Evolutionary conservation across 2,797 vertebrate genomes (phyloP).

Genomic region (Heterohyrax brucei): DNA sequence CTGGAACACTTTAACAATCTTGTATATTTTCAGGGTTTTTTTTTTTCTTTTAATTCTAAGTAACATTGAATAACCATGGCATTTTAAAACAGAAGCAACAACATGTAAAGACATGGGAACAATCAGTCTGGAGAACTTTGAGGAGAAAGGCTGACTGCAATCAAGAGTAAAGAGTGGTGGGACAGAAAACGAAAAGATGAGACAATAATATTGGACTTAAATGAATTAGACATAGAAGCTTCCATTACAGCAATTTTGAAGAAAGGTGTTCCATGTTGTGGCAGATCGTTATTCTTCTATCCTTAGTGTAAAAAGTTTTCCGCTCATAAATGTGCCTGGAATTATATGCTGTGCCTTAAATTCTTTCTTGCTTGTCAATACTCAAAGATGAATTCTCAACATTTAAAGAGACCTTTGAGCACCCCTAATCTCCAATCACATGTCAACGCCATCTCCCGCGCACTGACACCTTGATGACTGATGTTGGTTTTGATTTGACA

Average conservation of each 20-base stretch:
- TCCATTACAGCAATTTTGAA: constrained; percentile 39
- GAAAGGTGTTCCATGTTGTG: constrained; percentile 47
- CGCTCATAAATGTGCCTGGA: constrained; percentile 26
- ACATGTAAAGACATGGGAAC: constrained; percentile 20
- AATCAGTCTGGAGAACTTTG: constrained; percentile 28
- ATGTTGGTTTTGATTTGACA: constrained; percentile 85
- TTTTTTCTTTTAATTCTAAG: constrained; percentile 19
- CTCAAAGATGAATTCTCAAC: constrained; percentile 74
- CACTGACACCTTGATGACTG: constrained; percentile 82
- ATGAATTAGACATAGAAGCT: constrained; percentile 59
- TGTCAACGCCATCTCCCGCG: constrained; percentile 76
- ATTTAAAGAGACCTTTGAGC: constrained; percentile 81
- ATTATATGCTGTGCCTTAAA: constrained; percentile 62
- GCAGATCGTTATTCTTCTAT: constrained; percentile 3
- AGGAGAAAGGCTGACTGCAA: background rate
- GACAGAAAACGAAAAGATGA: background rate
- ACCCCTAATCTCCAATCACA: constrained; percentile 64
- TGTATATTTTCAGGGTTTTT: background rate
- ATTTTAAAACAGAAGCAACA: constrained; percentile 43
- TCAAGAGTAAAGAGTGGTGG: background rate
- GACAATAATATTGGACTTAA: background rate
- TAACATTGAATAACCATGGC: constrained; percentile 50
- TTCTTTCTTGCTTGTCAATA: constrained; percentile 64
- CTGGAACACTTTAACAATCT: background rate
- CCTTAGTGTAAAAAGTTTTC: constrained; percentile 19